Evolutionary conservation across 1,140 invertebrate genomes (phyloP), one percentile per base, ranked within the genome.

Genomic region (Ceratina japonica): DNA sequence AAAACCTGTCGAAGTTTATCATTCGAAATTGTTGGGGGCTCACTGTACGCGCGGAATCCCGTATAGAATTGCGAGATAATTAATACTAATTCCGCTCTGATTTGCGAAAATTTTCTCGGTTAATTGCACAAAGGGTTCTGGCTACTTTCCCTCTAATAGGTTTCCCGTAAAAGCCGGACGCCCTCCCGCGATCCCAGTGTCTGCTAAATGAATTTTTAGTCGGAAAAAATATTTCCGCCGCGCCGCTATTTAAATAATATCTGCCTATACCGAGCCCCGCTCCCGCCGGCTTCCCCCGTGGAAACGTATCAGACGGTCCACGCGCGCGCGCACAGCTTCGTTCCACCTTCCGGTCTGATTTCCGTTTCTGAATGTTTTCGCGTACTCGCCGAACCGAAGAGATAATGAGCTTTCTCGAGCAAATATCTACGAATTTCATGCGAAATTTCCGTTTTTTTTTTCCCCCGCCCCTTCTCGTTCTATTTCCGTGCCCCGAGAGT

Each of bases 51-150:
- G 10, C 5, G 71, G 70, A 16, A 79, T 79, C 59, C 71, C 62
- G 24, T n/a, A 10, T 12, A 52, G 37, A 66, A 74, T 66, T 18
- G 52, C 62, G 31, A 37, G 52, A 37, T 66, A 79, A 79, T 79
- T 79, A 65, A 74, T 58, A 66, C 62, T 79, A 79, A 74, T 74
- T 74, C 71, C 13, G 37, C 15, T n/a, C 37, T 66, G 77, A 79
- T 56, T 56, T 52, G 52, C 71, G 71, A 79, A 63, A 79, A 79
- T 79, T 73, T 4, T 2, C 62, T 66, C 58, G 37, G 37, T 52
- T 79, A 79, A 79, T 79, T 79, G 77, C 49, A 74, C 77, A 79
- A 79, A 79, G 70, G 37, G 62, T n/a, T 66, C 31, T 18, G 69
- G 68, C 37, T 73, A 58, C 62, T 65, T 79, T 31, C 61, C 15